Conservation (phyloP, 1,140 invertebrate genomes). For the Eulimnadia texana region DNA sequence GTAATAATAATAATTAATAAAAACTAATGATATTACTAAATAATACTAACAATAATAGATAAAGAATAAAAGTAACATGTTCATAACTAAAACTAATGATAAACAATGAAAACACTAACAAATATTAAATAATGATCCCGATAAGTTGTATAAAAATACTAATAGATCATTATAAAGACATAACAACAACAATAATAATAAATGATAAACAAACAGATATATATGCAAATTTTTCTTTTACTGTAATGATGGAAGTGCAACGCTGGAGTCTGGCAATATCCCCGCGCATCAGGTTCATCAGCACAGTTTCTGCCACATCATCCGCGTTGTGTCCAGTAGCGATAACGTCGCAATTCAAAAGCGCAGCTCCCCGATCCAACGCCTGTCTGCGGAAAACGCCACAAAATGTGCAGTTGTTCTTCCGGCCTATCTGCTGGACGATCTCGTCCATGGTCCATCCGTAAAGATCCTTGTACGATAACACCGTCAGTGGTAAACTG, state of each 20-base stretch:
- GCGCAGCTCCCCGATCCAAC: slow-evolving; percentile 76
- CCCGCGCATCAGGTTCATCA: slow-evolving; percentile 95
- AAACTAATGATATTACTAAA: not conserved
- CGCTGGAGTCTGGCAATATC: slow-evolving; percentile 85
- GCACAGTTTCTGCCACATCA: slow-evolving; percentile 95
- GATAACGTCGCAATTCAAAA: slow-evolving; percentile 79
- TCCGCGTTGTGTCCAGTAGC: slow-evolving; percentile 99
- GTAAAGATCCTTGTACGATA: slow-evolving; percentile 97
- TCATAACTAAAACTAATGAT: too few relatives aligned
- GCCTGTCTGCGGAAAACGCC: slow-evolving; percentile 94
- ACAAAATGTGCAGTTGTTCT: slow-evolving; percentile 99
- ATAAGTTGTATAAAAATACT: too few relatives aligned
- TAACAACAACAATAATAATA: too few relatives aligned
- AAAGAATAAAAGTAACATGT: too few relatives aligned
- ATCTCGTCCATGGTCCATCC: slow-evolving; percentile 99
- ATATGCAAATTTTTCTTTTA: slow-evolving; percentile 29
- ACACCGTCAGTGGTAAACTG: slow-evolving; percentile 81
- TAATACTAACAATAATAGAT: not conserved
- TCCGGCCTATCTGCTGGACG: slow-evolving; percentile 73
- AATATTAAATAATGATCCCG: too few relatives aligned
- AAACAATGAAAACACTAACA: too few relatives aligned
- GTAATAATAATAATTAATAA: slow-evolving; percentile 14
- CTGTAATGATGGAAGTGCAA: slow-evolving; percentile 77
- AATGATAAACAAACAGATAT: not conserved
- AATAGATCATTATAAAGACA: too few relatives aligned